Conservation (phyloP, 2,888 invertebrate species). For the Andrena praecox region DNA sequence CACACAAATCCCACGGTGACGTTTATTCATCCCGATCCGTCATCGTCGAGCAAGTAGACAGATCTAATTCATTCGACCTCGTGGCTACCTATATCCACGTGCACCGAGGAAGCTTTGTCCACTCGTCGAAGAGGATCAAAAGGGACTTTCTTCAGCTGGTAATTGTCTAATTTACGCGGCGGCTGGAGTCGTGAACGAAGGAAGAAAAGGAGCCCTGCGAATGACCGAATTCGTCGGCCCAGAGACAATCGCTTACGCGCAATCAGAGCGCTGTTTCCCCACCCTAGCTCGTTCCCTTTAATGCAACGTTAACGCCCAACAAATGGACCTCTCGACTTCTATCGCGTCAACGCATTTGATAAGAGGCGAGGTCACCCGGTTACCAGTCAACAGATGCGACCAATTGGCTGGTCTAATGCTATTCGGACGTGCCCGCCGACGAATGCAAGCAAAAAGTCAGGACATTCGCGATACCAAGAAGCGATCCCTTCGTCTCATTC, state of each 20-base stretch:
- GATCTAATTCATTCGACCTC: conserved; percentile 67
- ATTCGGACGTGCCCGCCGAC: conserved; percentile 37
- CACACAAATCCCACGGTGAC: conserved; percentile 54
- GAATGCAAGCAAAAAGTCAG: conserved; percentile 16
- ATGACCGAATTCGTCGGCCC: conserved; percentile 47
- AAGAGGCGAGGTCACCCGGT: conserved; percentile 81
- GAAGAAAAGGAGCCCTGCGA: conserved; percentile 43
- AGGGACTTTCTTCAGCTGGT: conserved; percentile 53
- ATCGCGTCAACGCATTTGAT: conserved; percentile 81
- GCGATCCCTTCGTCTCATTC: neutral
- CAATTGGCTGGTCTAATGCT: conserved; percentile 74
- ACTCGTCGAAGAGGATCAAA: conserved; percentile 27
- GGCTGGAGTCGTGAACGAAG: neutral
- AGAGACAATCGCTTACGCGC: conserved; percentile 52
- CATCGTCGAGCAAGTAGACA: conserved; percentile 39
- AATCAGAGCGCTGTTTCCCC: conserved; percentile 64
- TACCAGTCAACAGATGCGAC: conserved; percentile 79
- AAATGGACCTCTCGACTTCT: conserved; percentile 78
- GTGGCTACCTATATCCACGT: conserved; percentile 17
- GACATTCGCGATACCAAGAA: conserved; percentile 19
- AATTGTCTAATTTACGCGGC: conserved; percentile 63
- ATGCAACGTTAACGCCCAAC: conserved; percentile 71
- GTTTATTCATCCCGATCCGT: conserved; percentile 48
- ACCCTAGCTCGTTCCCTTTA: conserved; percentile 47
- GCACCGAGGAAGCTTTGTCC: conserved; percentile 33